phyloP scores from a whole-genome alignment of 2,113 vertebrate genomes.

The western clawed frog (Xenopus tropicalis) region DNA sequence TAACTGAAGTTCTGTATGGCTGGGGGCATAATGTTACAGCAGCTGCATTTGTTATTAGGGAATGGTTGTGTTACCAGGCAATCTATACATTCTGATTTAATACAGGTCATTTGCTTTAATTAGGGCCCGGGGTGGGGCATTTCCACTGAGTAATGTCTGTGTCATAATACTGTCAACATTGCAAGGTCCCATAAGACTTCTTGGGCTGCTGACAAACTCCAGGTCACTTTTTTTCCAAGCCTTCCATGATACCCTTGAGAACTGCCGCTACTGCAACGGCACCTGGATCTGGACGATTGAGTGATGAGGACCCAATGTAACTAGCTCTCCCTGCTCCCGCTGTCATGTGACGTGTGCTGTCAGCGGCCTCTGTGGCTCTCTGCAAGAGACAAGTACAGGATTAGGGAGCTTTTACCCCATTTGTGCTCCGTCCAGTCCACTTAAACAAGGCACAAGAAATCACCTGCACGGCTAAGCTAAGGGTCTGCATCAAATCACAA shows the following conservation, averaged over 20 bases:
- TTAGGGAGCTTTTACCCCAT: background rate
- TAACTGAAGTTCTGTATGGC: too few species aligned
- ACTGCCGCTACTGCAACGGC: conserved; percentile 76
- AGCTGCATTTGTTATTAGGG: too few species aligned
- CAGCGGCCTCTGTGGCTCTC: conserved; percentile 74
- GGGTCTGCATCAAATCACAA: conserved; percentile 56
- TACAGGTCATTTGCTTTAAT: too few species aligned
- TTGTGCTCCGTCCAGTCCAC: background rate
- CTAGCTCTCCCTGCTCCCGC: conserved; percentile 88
- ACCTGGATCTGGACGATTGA: conserved; percentile 82
- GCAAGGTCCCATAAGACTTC: too few species aligned
- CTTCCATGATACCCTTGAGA: conserved; percentile 68
- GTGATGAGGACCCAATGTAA: conserved; percentile 73
- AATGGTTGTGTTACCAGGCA: too few species aligned
- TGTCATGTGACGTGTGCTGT: conserved; percentile 76
- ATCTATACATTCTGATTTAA: too few species aligned
- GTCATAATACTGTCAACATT: too few species aligned
- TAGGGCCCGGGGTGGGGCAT: too few species aligned
- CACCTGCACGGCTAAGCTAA: conserved; percentile 76
- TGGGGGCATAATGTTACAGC: too few species aligned
- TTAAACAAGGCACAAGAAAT: background rate
- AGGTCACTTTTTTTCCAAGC: conserved; percentile 51
- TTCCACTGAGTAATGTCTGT: too few species aligned
- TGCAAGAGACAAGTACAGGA: conserved; percentile 45
- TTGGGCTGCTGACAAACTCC: background rate